A percentile compares a stretch with the other conserved stretches of the same genome.
Evolutionary conservation across 2,113 vertebrate species (phyloP).

Genomic region (Meriones unguiculatus): DNA sequence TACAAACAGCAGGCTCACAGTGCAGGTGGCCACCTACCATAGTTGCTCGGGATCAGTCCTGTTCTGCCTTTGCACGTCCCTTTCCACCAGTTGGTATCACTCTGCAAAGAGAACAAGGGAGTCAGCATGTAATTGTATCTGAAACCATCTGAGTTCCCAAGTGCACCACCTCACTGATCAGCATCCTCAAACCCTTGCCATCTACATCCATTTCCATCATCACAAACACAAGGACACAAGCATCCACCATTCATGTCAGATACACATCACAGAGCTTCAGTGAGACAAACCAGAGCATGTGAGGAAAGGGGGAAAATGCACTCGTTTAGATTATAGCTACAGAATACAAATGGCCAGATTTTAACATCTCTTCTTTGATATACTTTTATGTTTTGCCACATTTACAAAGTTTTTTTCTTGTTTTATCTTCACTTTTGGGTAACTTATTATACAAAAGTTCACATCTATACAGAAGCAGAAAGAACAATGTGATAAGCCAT

Average conservation of each 20-base stretch:
- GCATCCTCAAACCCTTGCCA: background rate
- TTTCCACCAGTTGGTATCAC: constrained; percentile 99
- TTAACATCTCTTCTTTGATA: background rate
- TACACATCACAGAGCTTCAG: background rate
- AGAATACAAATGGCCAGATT: background rate
- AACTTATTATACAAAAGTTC: constrained; percentile 25
- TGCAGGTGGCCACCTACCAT: constrained; percentile 89
- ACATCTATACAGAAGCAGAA: constrained; percentile 31
- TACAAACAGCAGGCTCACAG: background rate
- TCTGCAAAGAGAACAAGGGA: constrained; percentile 86
- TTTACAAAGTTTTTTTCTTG: constrained; percentile 26
- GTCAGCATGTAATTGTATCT: background rate
- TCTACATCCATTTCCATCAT: background rate
- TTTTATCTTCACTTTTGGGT: constrained; percentile 16
- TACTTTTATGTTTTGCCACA: background rate
- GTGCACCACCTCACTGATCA: background rate
- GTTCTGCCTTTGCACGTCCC: constrained; percentile 96
- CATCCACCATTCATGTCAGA: background rate
- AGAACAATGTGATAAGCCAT: background rate
- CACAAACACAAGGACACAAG: background rate
- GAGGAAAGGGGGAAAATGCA: background rate
- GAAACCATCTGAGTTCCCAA: background rate
- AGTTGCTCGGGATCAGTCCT: constrained; percentile 99
- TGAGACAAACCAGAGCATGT: background rate
- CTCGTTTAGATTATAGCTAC: background rate